phyloP scores from a whole-genome alignment of 2,797 vertebrate species.

The Scomberomorus guttatus region DNA sequence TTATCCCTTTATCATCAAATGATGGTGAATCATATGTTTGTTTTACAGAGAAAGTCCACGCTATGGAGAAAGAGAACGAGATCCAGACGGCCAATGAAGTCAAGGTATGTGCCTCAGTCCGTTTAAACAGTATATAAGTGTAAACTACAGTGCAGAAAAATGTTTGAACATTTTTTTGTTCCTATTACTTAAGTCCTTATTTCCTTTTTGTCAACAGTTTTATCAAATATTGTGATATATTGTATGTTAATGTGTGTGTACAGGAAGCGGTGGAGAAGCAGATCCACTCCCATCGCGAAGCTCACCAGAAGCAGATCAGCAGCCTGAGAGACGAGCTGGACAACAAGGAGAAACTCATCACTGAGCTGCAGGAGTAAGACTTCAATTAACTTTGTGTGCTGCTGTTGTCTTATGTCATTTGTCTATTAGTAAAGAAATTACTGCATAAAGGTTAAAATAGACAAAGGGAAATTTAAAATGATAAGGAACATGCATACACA shows the following conservation, averaged over 20 bases:
- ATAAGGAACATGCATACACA: background rate
- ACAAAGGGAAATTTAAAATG: background rate
- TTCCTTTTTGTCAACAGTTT: background rate
- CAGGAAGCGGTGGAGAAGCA: slow-evolving; percentile 98
- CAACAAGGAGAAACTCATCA: slow-evolving; percentile 95
- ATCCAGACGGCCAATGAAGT: slow-evolving; percentile 98
- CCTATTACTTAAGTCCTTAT: no score
- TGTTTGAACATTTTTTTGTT: no score
- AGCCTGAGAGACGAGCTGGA: slow-evolving; percentile 96
- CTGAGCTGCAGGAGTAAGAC: slow-evolving; percentile 96
- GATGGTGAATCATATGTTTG: slow-evolving; percentile 18
- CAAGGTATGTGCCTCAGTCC: slow-evolving; percentile 83
- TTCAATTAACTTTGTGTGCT: slow-evolving; percentile 86
- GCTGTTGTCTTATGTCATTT: background rate
- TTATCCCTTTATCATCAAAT: background rate
- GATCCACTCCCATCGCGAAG: slow-evolving; percentile 96
- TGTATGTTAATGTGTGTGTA: background rate
- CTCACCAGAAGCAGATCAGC: slow-evolving; percentile 97
- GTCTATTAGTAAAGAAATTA: background rate
- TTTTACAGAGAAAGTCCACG: slow-evolving; percentile 94
- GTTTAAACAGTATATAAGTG: background rate
- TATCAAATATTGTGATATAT: no score
- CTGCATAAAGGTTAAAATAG: background rate
- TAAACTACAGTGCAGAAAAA: no score
- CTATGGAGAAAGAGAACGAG: slow-evolving; percentile 98